Percentiles rank a stretch among this genome's conserved stretches.
Evolutionary conservation across 1,140 invertebrate genomes (phyloP).

Genomic region (Palaemon carinicauda): DNA sequence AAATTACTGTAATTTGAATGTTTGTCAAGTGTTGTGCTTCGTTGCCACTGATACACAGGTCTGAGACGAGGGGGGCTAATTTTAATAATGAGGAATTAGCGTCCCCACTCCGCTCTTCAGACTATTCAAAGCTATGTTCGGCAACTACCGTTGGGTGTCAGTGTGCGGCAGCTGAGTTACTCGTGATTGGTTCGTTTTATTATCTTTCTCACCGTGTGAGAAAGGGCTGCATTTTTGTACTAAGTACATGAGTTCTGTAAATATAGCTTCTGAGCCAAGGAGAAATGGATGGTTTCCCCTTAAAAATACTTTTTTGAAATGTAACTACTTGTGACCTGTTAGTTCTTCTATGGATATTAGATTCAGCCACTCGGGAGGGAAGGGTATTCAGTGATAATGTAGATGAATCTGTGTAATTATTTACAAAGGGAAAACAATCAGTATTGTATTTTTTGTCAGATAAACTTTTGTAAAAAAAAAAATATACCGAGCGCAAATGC

Average conservation of each 20-base stretch:
- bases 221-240: slow-evolving; percentile 39
- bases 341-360: slow-evolving; percentile 15
- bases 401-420: slow-evolving; percentile 7
- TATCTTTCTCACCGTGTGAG: background rate
- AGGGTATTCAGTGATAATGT: background rate
- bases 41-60: background rate
- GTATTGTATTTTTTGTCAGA: slow-evolving; percentile 49
- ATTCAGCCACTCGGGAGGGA: background rate
- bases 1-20: slow-evolving; percentile 29
- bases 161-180: slow-evolving; percentile 17
- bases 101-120: background rate
- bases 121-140: slow-evolving; percentile 14
- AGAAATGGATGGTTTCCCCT: background rate
- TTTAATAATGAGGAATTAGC: background rate
- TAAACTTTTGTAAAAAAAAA: background rate
- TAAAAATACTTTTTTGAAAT: slow-evolving; percentile 2
- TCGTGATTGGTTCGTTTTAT: slow-evolving; percentile 18
- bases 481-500: too few species aligned
- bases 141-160: slow-evolving; percentile 7
- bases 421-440: slow-evolving; percentile 40
- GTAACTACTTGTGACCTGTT: slow-evolving; percentile 50
- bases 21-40: slow-evolving; percentile 27
- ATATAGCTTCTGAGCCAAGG: slow-evolving; percentile 28
- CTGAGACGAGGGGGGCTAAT: slow-evolving; percentile 4
- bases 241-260: slow-evolving; percentile 42